Conservation (phyloP, 2,797 vertebrate species). For the Antennarius maculatus region DNA sequence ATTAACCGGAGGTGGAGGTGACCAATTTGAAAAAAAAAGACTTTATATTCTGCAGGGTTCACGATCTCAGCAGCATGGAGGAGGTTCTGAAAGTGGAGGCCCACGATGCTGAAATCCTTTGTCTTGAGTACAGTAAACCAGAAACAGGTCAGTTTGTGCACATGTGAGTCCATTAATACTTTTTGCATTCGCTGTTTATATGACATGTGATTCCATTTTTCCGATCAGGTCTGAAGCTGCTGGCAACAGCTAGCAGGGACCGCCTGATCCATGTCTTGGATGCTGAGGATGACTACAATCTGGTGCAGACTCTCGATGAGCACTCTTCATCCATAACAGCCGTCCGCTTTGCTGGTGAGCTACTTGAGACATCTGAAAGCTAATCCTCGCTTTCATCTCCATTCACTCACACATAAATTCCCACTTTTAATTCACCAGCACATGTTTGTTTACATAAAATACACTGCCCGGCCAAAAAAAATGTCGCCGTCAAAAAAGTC, state of each 20-base stretch:
- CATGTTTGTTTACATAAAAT: constrained; percentile 44
- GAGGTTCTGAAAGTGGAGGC: constrained; percentile 92
- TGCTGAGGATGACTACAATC: constrained; percentile 86
- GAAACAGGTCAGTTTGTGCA: constrained; percentile 84
- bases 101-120: constrained; percentile 94
- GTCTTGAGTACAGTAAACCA: constrained; percentile 93
- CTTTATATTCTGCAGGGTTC: constrained; percentile 81
- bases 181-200: not conserved
- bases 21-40: not conserved
- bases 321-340: constrained; percentile 96
- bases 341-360: constrained; percentile 92
- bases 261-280: constrained; percentile 92
- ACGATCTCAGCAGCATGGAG: constrained; percentile 86
- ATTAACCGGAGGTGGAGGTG: not conserved
- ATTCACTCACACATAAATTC: constrained; percentile 27
- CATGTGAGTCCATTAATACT: not conserved
- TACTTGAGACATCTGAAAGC: constrained; percentile 63
- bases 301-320: constrained; percentile 94
- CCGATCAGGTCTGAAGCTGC: constrained; percentile 87
- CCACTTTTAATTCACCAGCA: constrained; percentile 21
- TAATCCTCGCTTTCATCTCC: constrained; percentile 51
- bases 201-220: not conserved
- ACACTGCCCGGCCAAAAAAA: too few species aligned
- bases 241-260: constrained; percentile 93
- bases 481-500: too few species aligned